Percentiles rank a stretch among this genome's conserved stretches.
Conservation (phyloP, 2,888 invertebrate genomes). For the Deilephila porcellus region DNA sequence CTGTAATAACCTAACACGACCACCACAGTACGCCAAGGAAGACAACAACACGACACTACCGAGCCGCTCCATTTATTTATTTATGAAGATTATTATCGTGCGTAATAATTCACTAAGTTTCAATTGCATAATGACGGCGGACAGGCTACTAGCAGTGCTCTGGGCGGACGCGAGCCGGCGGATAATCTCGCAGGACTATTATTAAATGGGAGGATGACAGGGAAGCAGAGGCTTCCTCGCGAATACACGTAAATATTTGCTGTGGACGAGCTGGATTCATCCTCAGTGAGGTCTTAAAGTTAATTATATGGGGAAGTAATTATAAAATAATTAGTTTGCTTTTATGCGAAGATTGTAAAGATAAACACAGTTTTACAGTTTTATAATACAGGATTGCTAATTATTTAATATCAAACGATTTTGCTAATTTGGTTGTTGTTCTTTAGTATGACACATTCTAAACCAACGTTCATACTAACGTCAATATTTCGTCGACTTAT, state of each 20-base stretch:
- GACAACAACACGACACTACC: constrained; percentile 38
- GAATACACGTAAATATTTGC: constrained; percentile 32
- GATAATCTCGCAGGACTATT: constrained; percentile 80
- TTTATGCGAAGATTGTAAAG: not conserved
- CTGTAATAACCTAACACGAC: not conserved
- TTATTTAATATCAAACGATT: too few species aligned
- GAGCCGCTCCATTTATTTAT: constrained; percentile 59
- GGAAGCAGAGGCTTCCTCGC: constrained; percentile 59
- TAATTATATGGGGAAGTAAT: constrained; percentile 34
- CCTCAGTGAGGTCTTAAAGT: constrained; percentile 36
- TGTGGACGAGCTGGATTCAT: constrained; percentile 30
- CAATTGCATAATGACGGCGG: constrained; percentile 84
- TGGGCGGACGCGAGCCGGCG: constrained; percentile 67
- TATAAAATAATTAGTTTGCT: constrained; percentile 24
- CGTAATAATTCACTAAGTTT: constrained; percentile 84
- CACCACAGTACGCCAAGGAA: constrained; percentile 46
- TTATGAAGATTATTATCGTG: constrained; percentile 82
- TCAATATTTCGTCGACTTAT: too few species aligned
- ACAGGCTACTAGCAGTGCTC: constrained; percentile 76
- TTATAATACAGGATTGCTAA: not conserved
- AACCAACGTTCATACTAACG: too few species aligned
- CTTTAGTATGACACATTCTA: too few species aligned
- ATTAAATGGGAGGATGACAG: constrained; percentile 80
- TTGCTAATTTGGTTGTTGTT: too few species aligned
- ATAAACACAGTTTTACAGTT: not conserved